These are phyloP conservation scores for Enteromius trimaculatus DNA, from an alignment of 2,797 vertebrate genomes.

Conservation along the genomic window DNA sequence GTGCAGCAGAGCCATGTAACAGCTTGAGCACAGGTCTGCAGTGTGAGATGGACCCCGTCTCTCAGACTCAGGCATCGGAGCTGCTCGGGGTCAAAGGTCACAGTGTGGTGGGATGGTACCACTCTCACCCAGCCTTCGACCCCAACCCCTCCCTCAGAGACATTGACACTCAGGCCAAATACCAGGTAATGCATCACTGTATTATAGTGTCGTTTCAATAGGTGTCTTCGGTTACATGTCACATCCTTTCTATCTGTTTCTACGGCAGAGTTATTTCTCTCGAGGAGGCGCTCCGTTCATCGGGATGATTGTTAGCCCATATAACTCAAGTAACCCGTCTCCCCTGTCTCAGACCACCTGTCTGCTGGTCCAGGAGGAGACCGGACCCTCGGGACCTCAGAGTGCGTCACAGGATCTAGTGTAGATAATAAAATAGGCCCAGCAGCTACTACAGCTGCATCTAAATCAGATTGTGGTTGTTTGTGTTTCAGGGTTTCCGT, in stretches of 20 bases:
- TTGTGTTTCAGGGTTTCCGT: constrained; percentile 85
- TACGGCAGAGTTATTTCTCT: constrained; percentile 92
- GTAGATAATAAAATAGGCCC: neutral
- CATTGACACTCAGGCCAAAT: constrained; percentile 96
- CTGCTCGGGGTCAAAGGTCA: constrained; percentile 83
- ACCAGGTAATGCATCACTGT: constrained; percentile 81
- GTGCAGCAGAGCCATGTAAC: constrained; percentile 92
- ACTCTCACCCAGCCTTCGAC: constrained; percentile 95
- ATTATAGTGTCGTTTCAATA: neutral
- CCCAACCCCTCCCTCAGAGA: constrained; percentile 95
- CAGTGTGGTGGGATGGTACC: constrained; percentile 95
- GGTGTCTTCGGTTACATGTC: neutral
- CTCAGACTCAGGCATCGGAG: constrained; percentile 94
- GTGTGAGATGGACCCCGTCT: constrained; percentile 98
- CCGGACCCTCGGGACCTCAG: constrained; percentile 80
- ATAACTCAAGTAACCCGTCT: constrained; percentile 90
- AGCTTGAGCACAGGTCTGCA: constrained; percentile 96
- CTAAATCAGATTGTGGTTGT: neutral
- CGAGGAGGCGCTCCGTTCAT: constrained; percentile 96
- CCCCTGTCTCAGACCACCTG: constrained; percentile 95
- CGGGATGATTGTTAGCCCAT: constrained; percentile 98
- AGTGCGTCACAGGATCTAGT: constrained; percentile 78
- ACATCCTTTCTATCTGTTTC: constrained; percentile 26
- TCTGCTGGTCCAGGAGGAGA: constrained; percentile 89
- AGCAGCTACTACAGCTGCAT: neutral